Evolutionary conservation across 1,140 invertebrate species (phyloP), one percentile per base, ranked within the genome.

Genomic region (Brachionus asplanchnoidis): DNA sequence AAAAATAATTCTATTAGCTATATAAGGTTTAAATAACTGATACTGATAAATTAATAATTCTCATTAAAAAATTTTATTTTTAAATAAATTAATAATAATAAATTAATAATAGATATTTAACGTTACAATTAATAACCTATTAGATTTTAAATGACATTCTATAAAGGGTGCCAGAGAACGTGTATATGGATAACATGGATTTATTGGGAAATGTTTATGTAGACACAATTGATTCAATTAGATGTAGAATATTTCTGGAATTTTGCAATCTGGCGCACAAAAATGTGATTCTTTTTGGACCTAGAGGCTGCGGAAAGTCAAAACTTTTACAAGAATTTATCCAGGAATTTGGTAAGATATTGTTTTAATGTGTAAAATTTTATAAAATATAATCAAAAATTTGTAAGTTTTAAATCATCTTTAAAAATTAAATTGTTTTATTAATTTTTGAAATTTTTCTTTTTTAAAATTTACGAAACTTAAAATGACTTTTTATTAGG

Each of bases 221-320:
- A 3, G 88, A 90, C 77, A 89, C 89, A 11, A 86, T 90, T n/a
- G 88, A 89, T 75, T 88, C 88, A 14, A 88, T 89, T 68, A 86
- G 89, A 28, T 89, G 88, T 9, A 86, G 87, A 32, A 87, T 88
- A 7, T 86, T 90, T 42, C 87, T 90, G 86, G 88, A 90, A 84
- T 88, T 89, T 87, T 88, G 89, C 42, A 87, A 87, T 60, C 86
- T 87, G 7, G 88, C 88, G 14, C 87, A 88, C 20, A 87, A 87
- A 73, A 89, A 89, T 86, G 88, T 90, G 0, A 83, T 91, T n/a
- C 83, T 91, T 28, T 87, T 88, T 44, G 90, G 90, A 26, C 87
- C 89, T 9, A 87, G 87, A 86, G 90, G 90, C n/a, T 90, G 89
- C 42, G 90, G 90, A 8, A 91, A 91, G 85, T 90, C 89, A 46